Base-by-base conservation (phyloP, 2,797 vertebrate species). In the Cichlasoma orientale region DNA sequence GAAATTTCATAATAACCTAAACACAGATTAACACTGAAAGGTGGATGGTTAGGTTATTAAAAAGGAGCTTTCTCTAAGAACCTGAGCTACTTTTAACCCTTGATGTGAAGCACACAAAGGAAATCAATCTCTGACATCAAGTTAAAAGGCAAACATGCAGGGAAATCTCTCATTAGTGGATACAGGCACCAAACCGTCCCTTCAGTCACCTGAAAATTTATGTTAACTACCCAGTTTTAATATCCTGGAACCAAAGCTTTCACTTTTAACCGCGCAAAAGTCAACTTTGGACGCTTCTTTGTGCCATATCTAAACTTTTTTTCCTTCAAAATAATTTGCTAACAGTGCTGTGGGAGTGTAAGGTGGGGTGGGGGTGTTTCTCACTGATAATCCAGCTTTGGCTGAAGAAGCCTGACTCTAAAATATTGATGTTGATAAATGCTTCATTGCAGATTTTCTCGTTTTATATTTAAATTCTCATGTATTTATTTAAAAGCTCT, bases 1-100 rank as follows among this genome's bases (percentile, higher is more conserved):
- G 55, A 25, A 56, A 56, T 21, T 13, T 52, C 14, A 59, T 44
- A 41, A 74, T 71, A 23, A 29, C 10, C 55, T 41, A 68, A 68
- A 29, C 18, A 10, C 16, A 68, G 56, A 41, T 69, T 11, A 69
- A 74, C 25, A 56, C 55, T 55, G 21, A 36, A 50, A 68, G 71
- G 31, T 36, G 63, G 36, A 70, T 7, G 14, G 16, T 75, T 71
- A 52, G 27, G n/a, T 53, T 80, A 41, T 56, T 63, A 70, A 78
- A 70, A 57, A 1, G 2, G 75, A 8, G 61, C 73, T 56, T n/a
- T 3, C 52, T 68, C 56, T 74, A 73, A 89, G 87, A 73, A 61
- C 80, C 84, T 86, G 87, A 92, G 85, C 86, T 87, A 80, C 18
- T 23, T 61, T 57, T 69, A 58, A 78, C 47, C 71, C 63, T 79